Conservation (phyloP, 2,888 invertebrate genomes). For the Aleiodes alternator region DNA sequence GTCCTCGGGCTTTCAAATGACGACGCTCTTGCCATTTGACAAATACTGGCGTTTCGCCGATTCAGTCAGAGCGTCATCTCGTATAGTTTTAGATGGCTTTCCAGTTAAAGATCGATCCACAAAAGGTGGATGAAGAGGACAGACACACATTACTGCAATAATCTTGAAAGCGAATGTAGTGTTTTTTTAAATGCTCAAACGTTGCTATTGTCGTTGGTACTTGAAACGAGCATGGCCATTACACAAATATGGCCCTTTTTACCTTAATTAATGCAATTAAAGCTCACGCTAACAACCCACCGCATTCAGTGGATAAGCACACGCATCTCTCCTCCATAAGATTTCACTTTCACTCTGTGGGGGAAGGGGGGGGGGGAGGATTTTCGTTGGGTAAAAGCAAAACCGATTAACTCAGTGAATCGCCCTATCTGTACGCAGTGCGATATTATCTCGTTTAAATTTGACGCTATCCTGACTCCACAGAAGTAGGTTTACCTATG, state of each 20-base stretch:
- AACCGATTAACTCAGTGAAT: slow-evolving; percentile 41
- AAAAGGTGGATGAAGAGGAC: slow-evolving; percentile 6
- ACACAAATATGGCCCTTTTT: slow-evolving; percentile 18
- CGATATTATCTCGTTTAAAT: slow-evolving; percentile 48
- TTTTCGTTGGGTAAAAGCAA: slow-evolving; percentile 7
- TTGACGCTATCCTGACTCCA: slow-evolving; percentile 43
- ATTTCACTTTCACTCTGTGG: slow-evolving; percentile 41
- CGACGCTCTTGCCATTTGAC: slow-evolving; percentile 18
- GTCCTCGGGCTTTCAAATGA: slow-evolving; percentile 2
- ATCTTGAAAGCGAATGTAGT: slow-evolving; percentile 36
- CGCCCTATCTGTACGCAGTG: slow-evolving; percentile 23
- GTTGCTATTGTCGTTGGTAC: background rate
- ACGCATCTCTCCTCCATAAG: slow-evolving; percentile 19
- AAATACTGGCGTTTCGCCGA: slow-evolving; percentile 16
- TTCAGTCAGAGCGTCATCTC: slow-evolving; percentile 5
- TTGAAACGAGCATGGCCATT: slow-evolving; percentile 7
- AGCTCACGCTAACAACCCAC: slow-evolving; percentile 26
- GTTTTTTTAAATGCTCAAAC: slow-evolving; percentile 10
- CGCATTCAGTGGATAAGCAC: slow-evolving; percentile 14
- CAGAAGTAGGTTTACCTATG: slow-evolving; percentile 20
- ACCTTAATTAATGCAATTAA: slow-evolving; percentile 41
- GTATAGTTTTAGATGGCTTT: slow-evolving; percentile 7
- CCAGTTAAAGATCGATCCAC: slow-evolving; percentile 9
- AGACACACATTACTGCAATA: background rate
- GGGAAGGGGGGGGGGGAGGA: background rate